Evolutionary conservation across 2,113 vertebrate species (phyloP).

Genomic region (Puffinus mauretanicus): DNA sequence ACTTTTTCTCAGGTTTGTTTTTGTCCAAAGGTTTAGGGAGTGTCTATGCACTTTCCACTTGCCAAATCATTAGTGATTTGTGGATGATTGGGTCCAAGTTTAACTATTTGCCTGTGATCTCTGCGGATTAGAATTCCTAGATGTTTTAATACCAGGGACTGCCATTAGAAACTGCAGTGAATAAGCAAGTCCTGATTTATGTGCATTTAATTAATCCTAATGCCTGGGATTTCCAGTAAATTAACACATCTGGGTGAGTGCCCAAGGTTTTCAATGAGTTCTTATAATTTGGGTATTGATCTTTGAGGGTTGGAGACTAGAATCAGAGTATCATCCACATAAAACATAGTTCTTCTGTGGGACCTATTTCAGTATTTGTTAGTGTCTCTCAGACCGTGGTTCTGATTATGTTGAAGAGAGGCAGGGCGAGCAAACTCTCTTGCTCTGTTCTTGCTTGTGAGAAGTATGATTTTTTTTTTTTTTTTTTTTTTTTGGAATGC

Average conservation of each 20-base stretch:
- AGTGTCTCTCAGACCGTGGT: not conserved
- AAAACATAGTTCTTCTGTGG: not conserved
- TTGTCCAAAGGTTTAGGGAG: not conserved
- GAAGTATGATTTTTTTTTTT: not conserved
- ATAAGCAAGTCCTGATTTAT: not conserved
- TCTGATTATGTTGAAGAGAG: not conserved
- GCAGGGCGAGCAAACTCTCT: rapidly evolving
- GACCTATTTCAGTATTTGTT: not conserved
- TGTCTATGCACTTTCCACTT: not conserved
- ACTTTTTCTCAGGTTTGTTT: not conserved
- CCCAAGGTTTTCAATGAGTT: not conserved
- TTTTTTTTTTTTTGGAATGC: not conserved
- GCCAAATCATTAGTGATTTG: not conserved
- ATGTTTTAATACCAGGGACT: not conserved
- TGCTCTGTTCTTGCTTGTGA: not conserved
- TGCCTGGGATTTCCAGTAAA: not conserved
- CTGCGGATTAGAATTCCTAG: not conserved
- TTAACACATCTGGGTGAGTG: not conserved
- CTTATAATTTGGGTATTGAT: not conserved
- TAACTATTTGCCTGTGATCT: not conserved
- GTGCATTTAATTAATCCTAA: not conserved
- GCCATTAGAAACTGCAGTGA: not conserved
- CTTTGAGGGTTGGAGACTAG: not conserved
- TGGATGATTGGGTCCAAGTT: not conserved
- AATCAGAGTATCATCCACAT: not conserved